Evolutionary conservation across 2,888 invertebrate genomes (phyloP), one percentile per base, ranked within the genome.

Genomic region (Mythimna albipuncta): DNA sequence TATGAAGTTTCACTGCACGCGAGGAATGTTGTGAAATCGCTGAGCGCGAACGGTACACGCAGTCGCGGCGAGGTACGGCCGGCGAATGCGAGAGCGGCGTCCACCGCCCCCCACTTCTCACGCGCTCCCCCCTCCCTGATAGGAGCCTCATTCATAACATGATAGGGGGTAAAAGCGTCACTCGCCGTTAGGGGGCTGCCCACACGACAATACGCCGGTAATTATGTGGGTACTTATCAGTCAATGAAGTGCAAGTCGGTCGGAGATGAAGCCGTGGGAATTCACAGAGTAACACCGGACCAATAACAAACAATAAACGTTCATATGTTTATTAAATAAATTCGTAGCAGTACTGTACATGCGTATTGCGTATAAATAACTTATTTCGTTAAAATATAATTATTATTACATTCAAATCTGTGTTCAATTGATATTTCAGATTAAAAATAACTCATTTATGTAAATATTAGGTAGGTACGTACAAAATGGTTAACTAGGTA

Each of bases 1-100:
- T 88, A 91, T 92, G 87, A 94, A 93, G 93, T 95, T 95, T 95
- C 93, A 94, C 94, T 93, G 91, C 91, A 90, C 95, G 94, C 94
- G 93, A 92, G 90, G 89, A 91, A 91, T 91, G 91, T 82, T 83
- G 74, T 80, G 85, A 79, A 82, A 79, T 78, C 87, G 85, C 74
- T 78, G 69, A 75, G 77, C 81, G 80, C 72, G 75, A 73, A 72
- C 70, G 63, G 75, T 32, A 87, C 90, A 86, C 84, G 82, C 89
- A 80, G 75, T 88, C 94, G 88, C 93, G 89, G 89, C 93, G 89
- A 89, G 88, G 88, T 87, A 79, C 90, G 86, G 90, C 94, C 94
- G 94, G 92, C 95, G 94, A 96, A 92, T 95, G 94, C 82, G 90
- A 85, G 89, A 83, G 89, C 85, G 88, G 83, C 84, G 85, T 65